These are phyloP conservation scores for Sebastolobus altivelis DNA, from an alignment of 2,797 vertebrate genomes.

Conservation along the genomic window DNA sequence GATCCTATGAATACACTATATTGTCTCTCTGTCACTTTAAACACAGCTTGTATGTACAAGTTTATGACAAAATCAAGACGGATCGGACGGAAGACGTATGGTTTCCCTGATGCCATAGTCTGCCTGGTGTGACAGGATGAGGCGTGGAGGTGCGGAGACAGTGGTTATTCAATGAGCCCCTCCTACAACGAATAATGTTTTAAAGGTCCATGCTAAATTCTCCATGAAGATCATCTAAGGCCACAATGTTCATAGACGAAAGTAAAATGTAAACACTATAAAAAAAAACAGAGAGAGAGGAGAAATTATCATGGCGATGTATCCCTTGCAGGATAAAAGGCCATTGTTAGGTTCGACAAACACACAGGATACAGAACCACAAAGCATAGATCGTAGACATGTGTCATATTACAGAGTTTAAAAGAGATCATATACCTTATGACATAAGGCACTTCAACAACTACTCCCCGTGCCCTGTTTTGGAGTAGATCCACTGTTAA, in stretches of 20 bases:
- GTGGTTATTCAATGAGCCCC: slow-evolving; percentile 70
- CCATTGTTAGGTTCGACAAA: slow-evolving; percentile 13
- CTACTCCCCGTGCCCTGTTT: slow-evolving; percentile 74
- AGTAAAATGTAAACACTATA: slow-evolving; percentile 81
- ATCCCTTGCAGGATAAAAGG: slow-evolving; percentile 34
- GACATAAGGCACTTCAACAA: slow-evolving; percentile 87
- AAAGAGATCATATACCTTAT: slow-evolving; percentile 68
- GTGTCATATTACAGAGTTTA: slow-evolving; percentile 18
- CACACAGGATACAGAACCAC: slow-evolving; percentile 35
- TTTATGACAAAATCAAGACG: slow-evolving; percentile 46
- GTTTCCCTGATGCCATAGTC: slow-evolving; percentile 79
- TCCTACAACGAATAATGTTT: slow-evolving; percentile 55
- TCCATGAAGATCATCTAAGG: slow-evolving; percentile 83
- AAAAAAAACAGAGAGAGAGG: slow-evolving; percentile 37
- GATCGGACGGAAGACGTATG: slow-evolving; percentile 78
- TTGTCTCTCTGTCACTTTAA: slow-evolving; percentile 27
- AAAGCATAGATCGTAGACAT: slow-evolving; percentile 10
- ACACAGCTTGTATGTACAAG: slow-evolving; percentile 49
- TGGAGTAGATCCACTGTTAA: slow-evolving; percentile 76
- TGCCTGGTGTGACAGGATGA: slow-evolving; percentile 72
- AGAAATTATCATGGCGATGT: slow-evolving; percentile 39
- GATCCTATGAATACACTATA: slow-evolving; percentile 40
- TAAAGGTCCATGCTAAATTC: slow-evolving; percentile 78
- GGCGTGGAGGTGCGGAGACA: slow-evolving; percentile 65
- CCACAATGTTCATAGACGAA: slow-evolving; percentile 82